phyloP scores from a whole-genome alignment of 2,888 invertebrate species.

The Trachelus tabidus region DNA sequence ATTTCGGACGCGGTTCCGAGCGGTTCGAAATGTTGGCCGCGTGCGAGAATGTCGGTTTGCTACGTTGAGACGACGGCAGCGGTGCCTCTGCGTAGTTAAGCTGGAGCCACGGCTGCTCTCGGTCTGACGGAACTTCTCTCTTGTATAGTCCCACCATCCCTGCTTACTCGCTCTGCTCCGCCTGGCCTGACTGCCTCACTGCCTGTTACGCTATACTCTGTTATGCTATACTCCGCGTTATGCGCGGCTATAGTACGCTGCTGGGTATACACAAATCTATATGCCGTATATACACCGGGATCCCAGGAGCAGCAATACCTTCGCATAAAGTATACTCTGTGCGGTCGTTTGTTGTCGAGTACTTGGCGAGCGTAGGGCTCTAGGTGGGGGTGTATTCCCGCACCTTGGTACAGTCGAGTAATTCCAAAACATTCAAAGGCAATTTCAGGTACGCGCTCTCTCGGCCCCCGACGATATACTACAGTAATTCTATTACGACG shows the following conservation, averaged over 20 bases:
- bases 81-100: constrained; percentile 26
- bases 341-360: constrained; percentile 5
- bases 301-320: neutral
- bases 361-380: neutral
- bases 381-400: neutral
- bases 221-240: neutral
- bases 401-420: neutral
- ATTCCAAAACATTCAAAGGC: neutral
- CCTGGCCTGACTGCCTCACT: neutral
- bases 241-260: neutral
- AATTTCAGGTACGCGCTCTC: neutral
- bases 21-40: neutral
- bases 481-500: neutral
- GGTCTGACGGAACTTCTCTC: constrained; percentile 11
- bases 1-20: constrained; percentile 7
- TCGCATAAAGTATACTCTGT: neutral
- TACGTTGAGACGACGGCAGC: neutral
- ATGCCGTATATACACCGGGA: neutral
- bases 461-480: neutral
- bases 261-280: neutral
- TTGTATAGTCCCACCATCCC: neutral
- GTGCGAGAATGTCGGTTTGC: constrained; percentile 23
- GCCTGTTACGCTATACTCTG: neutral
- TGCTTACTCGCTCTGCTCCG: constrained; percentile 5
- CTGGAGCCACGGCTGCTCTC: constrained; percentile 33